phyloP scores from a whole-genome alignment of 92 coral and sea anemone genomes.

The Porites divaricata region DNA sequence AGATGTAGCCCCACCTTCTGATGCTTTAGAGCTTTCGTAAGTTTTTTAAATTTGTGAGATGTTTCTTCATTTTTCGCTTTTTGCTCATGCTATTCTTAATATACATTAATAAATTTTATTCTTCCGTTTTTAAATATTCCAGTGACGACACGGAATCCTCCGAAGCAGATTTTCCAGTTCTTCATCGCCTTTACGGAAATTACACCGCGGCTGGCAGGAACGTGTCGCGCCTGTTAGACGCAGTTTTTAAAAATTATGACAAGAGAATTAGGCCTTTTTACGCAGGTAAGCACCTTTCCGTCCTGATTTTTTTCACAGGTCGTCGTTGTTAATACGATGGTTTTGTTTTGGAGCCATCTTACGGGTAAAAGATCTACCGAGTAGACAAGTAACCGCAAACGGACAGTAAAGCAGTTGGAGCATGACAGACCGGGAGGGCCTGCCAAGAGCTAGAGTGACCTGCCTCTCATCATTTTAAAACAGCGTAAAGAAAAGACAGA shows the following conservation, averaged over 20 bases:
- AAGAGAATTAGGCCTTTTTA: constrained; percentile 83
- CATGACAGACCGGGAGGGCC: too few relatives aligned
- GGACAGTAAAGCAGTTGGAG: too few relatives aligned
- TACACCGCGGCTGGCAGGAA: constrained; percentile 69
- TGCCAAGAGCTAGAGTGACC: too few relatives aligned
- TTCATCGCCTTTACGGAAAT: constrained; percentile 22
- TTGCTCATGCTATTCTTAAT: neutral
- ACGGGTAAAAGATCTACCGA: too few relatives aligned
- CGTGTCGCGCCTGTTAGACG: constrained; percentile 76
- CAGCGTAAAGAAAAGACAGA: too few relatives aligned
- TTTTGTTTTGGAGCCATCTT: too few relatives aligned
- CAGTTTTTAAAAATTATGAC: constrained; percentile 74
- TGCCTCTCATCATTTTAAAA: too few relatives aligned
- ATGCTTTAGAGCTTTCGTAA: constrained; percentile 35
- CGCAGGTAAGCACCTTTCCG: constrained; percentile 60
- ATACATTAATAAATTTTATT: too few relatives aligned
- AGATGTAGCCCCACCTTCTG: constrained; percentile 8
- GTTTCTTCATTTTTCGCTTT: neutral
- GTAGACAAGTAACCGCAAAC: too few relatives aligned
- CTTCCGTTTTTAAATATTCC: too few relatives aligned
- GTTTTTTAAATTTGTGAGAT: neutral
- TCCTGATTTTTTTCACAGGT: too few relatives aligned
- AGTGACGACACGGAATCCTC: neutral
- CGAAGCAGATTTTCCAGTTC: constrained; percentile 27
- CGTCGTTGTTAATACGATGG: too few relatives aligned